Base-by-base conservation (phyloP, 2,888 invertebrate genomes). In the Phaonia tiefii region DNA sequence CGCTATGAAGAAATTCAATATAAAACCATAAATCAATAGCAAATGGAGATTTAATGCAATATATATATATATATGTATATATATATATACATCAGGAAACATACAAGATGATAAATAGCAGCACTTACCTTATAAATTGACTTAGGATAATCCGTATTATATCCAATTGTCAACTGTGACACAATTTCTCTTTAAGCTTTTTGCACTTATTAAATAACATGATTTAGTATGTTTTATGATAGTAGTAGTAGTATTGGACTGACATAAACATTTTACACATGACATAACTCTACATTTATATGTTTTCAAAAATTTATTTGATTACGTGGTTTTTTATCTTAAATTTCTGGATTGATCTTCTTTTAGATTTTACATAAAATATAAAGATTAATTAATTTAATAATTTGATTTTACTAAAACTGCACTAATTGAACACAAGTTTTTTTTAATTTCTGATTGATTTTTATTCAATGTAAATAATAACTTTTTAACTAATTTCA, bases 121-220 rank as follows among this genome's bases (percentile, higher is more conserved):
- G 71, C 46, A 78, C 85, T 83, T 77, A 85, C 85, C 83, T 85
- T 72, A 76, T 74, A 71, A 82, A 78, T 82, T 79, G 81, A 65
- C 75, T 74, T 46, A 83, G 83, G 79, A 84, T 83, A 65, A 79
- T 84, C 83, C 84, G 81, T 77, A 82, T 66, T 71, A 84, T 72
- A 82, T 77, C 83, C 83, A 82, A 82, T 82, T 84, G 85, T 85
- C 84, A 85, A 85, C 84, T 85, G 78, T 75, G 75, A 78, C 63
- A 81, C 75, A 81, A 81, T 75, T 81, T 81, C 22, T 78, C 75
- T 51, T 72, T 78, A 58, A 81, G 69, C 72, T 67, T 75, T 42
- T 56, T 75, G 63, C 75, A 75, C 66, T 75, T 81, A 65, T 25
- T 42, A 72, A 54, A 78, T n/a, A 78, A 67, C 81, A 81, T 81